phyloP scores from a whole-genome alignment of 1,140 invertebrate species.

The Polyergus mexicanus region DNA sequence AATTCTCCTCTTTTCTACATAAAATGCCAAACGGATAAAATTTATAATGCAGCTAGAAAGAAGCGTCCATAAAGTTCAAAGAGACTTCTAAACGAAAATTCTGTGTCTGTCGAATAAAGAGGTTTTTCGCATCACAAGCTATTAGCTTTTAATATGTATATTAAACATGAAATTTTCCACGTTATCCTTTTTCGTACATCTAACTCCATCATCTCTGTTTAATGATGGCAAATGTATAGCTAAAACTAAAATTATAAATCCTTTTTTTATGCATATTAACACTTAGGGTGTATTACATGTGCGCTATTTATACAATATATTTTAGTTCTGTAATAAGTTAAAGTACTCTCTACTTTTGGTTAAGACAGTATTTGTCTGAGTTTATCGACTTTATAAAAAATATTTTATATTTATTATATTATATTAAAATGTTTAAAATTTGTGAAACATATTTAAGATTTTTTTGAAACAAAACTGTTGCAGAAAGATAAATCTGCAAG shows the following conservation, averaged over 20 bases:
- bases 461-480: not conserved
- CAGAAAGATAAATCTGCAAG: not conserved
- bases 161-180: conserved; percentile 31
- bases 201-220: not conserved
- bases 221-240: not conserved
- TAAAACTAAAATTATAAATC: conserved; percentile 20
- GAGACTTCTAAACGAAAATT: conserved; percentile 22
- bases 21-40: conserved; percentile 14
- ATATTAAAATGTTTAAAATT: not conserved
- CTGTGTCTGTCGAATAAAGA: conserved; percentile 18
- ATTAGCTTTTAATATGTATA: conserved; percentile 45
- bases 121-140: not conserved
- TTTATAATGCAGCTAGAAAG: conserved; percentile 41
- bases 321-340: too few relatives aligned
- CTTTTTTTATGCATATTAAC: not conserved
- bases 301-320: too few relatives aligned
- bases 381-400: not conserved
- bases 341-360: not conserved
- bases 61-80: conserved; percentile 23
- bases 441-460: not conserved
- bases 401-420: conserved; percentile 3
- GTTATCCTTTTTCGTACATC: not conserved
- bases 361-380: not conserved
- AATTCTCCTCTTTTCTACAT: conserved; percentile 42
- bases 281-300: not conserved